Conservation (phyloP, 2,113 vertebrate species). For the Turnix velox region DNA sequence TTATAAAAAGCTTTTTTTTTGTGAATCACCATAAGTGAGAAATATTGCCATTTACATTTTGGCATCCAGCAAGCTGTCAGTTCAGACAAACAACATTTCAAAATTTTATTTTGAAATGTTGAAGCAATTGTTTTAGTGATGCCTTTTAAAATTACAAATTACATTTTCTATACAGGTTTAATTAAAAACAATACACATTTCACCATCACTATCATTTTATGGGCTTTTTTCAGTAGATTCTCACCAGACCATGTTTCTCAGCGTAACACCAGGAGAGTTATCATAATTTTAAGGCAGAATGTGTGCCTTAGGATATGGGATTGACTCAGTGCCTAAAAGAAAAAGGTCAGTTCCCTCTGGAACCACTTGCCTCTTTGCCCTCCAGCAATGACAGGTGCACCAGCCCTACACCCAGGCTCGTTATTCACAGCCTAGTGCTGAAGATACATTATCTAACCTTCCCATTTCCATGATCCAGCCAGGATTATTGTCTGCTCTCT, state of each 20-base stretch:
- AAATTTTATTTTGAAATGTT: not conserved
- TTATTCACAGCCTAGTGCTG: slow-evolving; percentile 9
- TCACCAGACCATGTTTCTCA: slow-evolving; percentile 17
- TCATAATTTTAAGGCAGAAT: slow-evolving; percentile 36
- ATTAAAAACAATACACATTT: not conserved
- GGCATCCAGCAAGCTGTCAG: not conserved
- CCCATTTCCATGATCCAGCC: not conserved
- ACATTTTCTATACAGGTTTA: not conserved
- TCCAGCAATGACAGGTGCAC: slow-evolving; percentile 46
- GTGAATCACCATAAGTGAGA: not conserved
- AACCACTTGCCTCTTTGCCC: slow-evolving; percentile 33
- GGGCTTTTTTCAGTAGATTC: not conserved
- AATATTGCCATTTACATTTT: not conserved
- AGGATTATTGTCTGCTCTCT: slow-evolving; percentile 1
- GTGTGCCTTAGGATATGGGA: slow-evolving; percentile 55
- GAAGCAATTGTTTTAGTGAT: not conserved
- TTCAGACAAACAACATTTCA: not conserved
- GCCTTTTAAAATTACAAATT: not conserved
- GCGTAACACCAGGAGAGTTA: not conserved
- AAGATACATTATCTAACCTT: not conserved
- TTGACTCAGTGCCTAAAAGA: slow-evolving; percentile 46
- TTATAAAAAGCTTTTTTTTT: not conserved
- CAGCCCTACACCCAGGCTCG: not conserved
- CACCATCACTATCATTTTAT: not conserved
- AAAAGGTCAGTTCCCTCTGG: slow-evolving; percentile 59